A percentile compares a stretch with the other conserved stretches of the same genome.
Conservation (phyloP, 1,140 invertebrate genomes). For the Zaprionus vittiger region DNA sequence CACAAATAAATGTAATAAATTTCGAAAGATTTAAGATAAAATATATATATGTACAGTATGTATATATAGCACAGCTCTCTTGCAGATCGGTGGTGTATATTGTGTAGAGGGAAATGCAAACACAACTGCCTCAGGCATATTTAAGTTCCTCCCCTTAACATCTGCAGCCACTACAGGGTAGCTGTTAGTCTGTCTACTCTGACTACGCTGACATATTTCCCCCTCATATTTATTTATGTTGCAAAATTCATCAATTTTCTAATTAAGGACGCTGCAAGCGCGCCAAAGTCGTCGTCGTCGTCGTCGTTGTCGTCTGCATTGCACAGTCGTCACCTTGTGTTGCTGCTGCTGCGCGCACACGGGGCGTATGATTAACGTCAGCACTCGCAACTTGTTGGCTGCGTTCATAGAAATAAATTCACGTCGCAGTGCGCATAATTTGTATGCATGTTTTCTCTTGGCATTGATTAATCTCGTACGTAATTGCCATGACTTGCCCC, state of each 20-base stretch:
- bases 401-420: conserved; percentile 68
- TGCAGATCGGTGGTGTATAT: background rate
- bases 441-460: conserved; percentile 73
- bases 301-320: conserved; percentile 65
- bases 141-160: background rate
- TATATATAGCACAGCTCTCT: background rate
- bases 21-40: conserved; percentile 1
- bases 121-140: background rate
- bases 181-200: background rate
- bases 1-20: conserved; percentile 14
- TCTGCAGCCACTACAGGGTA: background rate
- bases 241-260: conserved; percentile 73
- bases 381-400: conserved; percentile 74
- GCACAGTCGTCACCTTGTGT: conserved; percentile 50
- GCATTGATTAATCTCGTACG: conserved; percentile 79
- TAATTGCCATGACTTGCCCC: conserved; percentile 50
- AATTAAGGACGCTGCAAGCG: conserved; percentile 72
- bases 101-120: background rate
- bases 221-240: conserved; percentile 54
- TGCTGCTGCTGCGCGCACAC: conserved; percentile 41
- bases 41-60: background rate
- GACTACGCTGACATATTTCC: background rate
- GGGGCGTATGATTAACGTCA: conserved; percentile 81
- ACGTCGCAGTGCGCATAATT: conserved; percentile 76
- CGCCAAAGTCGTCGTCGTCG: conserved; percentile 68